Conservation (phyloP, 2,113 vertebrate genomes). For the Strix aluco region DNA sequence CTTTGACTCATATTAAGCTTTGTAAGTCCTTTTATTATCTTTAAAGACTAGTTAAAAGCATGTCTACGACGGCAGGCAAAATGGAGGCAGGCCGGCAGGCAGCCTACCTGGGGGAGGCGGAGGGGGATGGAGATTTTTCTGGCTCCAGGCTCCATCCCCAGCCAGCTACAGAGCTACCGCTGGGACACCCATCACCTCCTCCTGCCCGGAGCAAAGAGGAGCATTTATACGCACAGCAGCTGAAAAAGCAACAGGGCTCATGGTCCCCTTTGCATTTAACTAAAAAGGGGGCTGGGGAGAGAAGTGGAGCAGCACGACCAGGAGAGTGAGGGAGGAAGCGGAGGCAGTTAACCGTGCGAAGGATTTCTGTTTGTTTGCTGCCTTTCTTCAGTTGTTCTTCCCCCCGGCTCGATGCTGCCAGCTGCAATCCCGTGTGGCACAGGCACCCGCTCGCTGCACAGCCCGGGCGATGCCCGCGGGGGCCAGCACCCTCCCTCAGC, state of each 20-base stretch:
- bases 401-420: background rate
- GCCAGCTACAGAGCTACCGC: background rate
- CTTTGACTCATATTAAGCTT: conserved; percentile 54
- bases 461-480: rapidly evolving
- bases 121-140: background rate
- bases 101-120: background rate
- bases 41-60: conserved; percentile 49
- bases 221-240: background rate
- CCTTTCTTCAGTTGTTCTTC: background rate
- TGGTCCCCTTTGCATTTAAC: rapidly evolving
- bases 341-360: background rate
- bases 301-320: background rate
- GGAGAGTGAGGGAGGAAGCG: background rate
- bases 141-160: background rate
- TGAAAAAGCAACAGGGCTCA: background rate
- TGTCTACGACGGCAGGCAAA: background rate
- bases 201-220: background rate
- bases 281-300: background rate
- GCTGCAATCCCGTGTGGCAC: rapidly evolving
- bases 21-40: conserved; percentile 52
- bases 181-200: background rate
- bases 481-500: rapidly evolving
- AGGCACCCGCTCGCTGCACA: rapidly evolving
- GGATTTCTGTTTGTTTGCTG: background rate
- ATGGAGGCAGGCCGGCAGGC: background rate